Base-by-base conservation (phyloP, 2,797 vertebrate genomes). In the Aldrovandia affinis region DNA sequence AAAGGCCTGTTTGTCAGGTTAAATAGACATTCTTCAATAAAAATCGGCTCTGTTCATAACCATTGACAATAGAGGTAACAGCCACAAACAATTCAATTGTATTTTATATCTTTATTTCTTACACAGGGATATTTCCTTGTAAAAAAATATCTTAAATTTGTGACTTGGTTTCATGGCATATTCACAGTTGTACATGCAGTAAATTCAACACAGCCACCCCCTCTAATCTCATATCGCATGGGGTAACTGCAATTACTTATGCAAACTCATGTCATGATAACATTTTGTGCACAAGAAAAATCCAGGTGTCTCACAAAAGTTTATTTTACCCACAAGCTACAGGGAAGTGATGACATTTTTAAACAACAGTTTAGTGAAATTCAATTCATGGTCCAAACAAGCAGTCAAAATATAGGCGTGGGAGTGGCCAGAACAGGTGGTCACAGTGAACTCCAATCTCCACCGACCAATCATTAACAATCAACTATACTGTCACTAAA, bases 121-220 rank as follows among this genome's bases (percentile, higher is more conserved):
- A 87, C 73, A 83, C 83, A 87, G 61, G 78, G 81, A 91, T 88
- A 86, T 90, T 9, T 14, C 5, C 6, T 25, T 75, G 39, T 44
- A 42, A 44, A 75, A 70, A 75, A 42, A 75, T 75, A 42, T 75
- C 22, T 44, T 75, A 36, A 75, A 28, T 68, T 68, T 30, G 65
- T 36, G 65, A 70, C 33, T 28, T 70, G 33, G 36, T 75, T 42
- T 25, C 70, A 90, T 92, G 89, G 89, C 89, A 86, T 90, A 86
- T 92, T 93, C 89, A 93, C 90, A 94, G 88, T 90, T 82, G 70
- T 87, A 77, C 65, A n/a, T 30, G 65, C 68, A 61, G 84, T 88
- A 89, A 86, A 86, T 90, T 91, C 85, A 85, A 87, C 89, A 84
- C 82, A 89, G 90, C 90, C 90, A 89, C 89, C 12, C 4, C 6